Conservation (phyloP, 2,113 vertebrate species). For the Bettongia penicillata region DNA sequence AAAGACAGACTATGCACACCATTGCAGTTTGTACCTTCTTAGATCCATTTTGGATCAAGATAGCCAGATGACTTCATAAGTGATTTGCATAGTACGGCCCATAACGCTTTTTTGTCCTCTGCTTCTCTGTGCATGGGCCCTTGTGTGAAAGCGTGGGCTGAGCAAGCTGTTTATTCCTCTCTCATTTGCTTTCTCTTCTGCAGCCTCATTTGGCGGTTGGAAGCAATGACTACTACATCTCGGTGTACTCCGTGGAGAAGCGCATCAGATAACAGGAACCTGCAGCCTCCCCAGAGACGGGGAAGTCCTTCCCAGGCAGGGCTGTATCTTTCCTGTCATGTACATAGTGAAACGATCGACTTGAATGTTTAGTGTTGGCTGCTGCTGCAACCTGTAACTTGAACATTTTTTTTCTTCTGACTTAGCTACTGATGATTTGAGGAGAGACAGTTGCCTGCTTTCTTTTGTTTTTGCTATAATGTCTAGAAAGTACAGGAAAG, state of each 20-base stretch:
- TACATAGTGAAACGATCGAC: conserved; percentile 89
- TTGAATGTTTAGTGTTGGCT: conserved; percentile 91
- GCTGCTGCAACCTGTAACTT: conserved; percentile 86
- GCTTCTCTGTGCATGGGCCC: background rate
- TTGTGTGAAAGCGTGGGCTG: background rate
- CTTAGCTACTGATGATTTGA: conserved; percentile 81
- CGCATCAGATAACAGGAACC: conserved; percentile 92
- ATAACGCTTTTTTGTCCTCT: rapidly evolving
- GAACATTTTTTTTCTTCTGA: conserved; percentile 81
- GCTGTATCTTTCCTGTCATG: conserved; percentile 74
- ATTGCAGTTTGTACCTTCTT: background rate
- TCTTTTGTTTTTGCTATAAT: conserved; percentile 59
- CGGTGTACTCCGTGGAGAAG: conserved; percentile 99
- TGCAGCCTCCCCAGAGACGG: conserved; percentile 60
- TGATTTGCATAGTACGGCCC: background rate
- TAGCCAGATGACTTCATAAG: background rate
- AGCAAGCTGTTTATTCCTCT: background rate
- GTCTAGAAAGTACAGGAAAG: conserved; percentile 70
- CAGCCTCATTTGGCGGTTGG: conserved; percentile 98
- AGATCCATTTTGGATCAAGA: background rate
- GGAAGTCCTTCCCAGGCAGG: conserved; percentile 52
- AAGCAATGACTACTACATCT: conserved; percentile 99
- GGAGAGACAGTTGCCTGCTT: conserved; percentile 69
- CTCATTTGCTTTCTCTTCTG: background rate
- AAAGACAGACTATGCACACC: background rate